Evolutionary conservation across 2,113 vertebrate species (phyloP).

Genomic region (Tapirus terrestris): DNA sequence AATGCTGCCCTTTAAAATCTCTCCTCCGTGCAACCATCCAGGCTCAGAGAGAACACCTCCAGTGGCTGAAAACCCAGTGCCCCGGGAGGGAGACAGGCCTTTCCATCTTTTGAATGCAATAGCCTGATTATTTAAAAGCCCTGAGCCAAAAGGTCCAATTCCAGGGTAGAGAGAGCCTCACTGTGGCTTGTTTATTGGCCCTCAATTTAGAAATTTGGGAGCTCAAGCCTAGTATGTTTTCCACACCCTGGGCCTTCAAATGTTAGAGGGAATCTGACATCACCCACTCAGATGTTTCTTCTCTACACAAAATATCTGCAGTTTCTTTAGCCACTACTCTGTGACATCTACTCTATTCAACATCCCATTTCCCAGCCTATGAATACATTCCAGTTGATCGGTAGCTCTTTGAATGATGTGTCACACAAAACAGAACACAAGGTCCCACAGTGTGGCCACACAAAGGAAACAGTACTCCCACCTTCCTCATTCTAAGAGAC

Average conservation of each 20-base stretch:
- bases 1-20: slow-evolving; percentile 64
- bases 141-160: neutral
- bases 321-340: neutral
- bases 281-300: neutral
- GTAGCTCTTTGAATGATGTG: neutral
- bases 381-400: neutral
- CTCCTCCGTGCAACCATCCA: neutral
- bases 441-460: neutral
- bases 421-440: neutral
- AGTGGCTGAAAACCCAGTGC: neutral
- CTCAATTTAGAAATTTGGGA: neutral
- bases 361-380: neutral
- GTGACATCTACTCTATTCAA: neutral
- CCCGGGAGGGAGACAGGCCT: neutral
- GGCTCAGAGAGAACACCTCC: neutral
- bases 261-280: neutral
- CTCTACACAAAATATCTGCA: neutral
- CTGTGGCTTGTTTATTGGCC: neutral
- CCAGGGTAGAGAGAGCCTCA: neutral
- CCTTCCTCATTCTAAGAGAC: neutral
- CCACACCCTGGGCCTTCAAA: neutral
- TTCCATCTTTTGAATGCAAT: neutral
- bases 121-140: neutral
- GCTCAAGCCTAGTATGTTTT: neutral
- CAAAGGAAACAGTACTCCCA: rapidly evolving